These are phyloP conservation scores for Patiria pectinifera DNA, from an alignment of 53 echinoderm and acorn worm species.

Conservation along the genomic window DNA sequence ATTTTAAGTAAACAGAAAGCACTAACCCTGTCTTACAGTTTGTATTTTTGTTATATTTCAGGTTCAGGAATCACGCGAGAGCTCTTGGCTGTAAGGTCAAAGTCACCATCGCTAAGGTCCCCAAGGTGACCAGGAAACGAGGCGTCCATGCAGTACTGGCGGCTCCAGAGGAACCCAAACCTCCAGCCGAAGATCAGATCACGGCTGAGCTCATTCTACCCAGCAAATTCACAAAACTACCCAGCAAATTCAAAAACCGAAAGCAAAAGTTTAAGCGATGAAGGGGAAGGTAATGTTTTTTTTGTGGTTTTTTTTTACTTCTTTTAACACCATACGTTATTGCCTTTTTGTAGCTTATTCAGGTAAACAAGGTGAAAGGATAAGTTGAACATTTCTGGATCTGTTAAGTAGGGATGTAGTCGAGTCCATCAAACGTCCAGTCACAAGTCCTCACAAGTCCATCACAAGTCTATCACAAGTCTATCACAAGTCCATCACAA, in stretches of 20 bases:
- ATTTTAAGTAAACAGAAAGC: neutral
- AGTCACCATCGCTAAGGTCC: neutral
- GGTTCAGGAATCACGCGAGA: constrained; percentile 54
- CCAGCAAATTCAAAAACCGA: neutral
- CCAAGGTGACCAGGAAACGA: neutral
- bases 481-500: too few relatives aligned
- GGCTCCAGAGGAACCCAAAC: neutral
- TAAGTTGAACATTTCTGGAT: too few relatives aligned
- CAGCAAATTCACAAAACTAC: neutral
- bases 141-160: neutral
- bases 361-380: too few relatives aligned
- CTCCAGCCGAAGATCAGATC: neutral
- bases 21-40: neutral
- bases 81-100: constrained; percentile 59
- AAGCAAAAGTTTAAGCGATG: neutral
- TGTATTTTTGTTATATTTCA: neutral
- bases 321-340: too few relatives aligned
- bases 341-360: too few relatives aligned
- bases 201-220: constrained; percentile 39
- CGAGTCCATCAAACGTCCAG: too few relatives aligned
- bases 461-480: too few relatives aligned
- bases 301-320: too few relatives aligned
- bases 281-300: neutral
- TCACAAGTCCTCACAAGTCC: too few relatives aligned
- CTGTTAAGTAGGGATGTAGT: too few relatives aligned